These are phyloP conservation scores for Heliothis subflexa DNA, from an alignment of 1,140 invertebrate genomes.

Conservation along the genomic window DNA sequence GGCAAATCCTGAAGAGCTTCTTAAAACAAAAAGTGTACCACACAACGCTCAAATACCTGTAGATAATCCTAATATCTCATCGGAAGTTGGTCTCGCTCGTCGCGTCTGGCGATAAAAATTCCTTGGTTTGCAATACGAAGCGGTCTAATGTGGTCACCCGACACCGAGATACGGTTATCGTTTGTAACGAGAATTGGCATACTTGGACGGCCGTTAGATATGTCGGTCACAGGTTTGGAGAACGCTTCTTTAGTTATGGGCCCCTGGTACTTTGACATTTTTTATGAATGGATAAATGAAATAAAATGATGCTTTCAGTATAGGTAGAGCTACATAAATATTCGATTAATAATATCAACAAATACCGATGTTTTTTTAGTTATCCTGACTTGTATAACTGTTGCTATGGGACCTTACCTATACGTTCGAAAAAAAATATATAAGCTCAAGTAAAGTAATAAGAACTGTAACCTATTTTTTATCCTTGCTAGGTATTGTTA, in stretches of 20 bases:
- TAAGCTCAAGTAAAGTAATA: too few species aligned
- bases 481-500: too few species aligned
- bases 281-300: not conserved
- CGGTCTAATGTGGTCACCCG: constrained; percentile 56
- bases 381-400: too few species aligned
- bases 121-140: constrained; percentile 57
- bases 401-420: too few species aligned
- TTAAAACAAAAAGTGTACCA: constrained; percentile 22
- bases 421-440: too few species aligned
- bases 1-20: constrained; percentile 23
- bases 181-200: constrained; percentile 56
- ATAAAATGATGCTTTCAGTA: too few species aligned
- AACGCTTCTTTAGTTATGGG: constrained; percentile 38
- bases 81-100: constrained; percentile 42
- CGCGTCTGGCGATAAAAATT: constrained; percentile 64
- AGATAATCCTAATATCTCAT: constrained; percentile 48
- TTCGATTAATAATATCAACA: too few species aligned
- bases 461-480: too few species aligned
- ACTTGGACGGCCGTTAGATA: constrained; percentile 51
- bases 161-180: constrained; percentile 59
- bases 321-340: too few species aligned
- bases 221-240: constrained; percentile 50
- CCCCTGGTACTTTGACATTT: constrained; percentile 20
- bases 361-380: too few species aligned
- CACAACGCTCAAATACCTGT: constrained; percentile 20